These are phyloP conservation scores for Caenorhabditis sp. DNA, from an alignment of 2,888 invertebrate genomes.

Conservation along the genomic window DNA sequence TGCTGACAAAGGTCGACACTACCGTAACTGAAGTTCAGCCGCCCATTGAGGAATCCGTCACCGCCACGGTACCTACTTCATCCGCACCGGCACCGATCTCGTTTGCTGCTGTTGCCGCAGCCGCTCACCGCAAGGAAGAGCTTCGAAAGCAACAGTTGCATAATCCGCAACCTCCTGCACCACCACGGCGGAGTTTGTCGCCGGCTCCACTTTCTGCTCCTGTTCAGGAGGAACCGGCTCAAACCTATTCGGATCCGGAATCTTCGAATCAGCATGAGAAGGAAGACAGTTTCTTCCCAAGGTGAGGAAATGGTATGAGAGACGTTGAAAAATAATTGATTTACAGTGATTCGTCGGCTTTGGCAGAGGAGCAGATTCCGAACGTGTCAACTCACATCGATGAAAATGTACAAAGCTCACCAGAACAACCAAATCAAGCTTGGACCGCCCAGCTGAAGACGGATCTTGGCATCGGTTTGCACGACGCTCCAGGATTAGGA, in stretches of 20 bases:
- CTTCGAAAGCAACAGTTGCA: constrained; percentile 48
- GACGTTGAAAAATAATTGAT: too few species aligned
- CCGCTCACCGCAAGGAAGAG: constrained; percentile 60
- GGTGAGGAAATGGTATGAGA: too few species aligned
- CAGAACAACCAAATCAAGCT: constrained; percentile 54
- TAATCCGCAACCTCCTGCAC: constrained; percentile 31
- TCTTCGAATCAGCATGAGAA: constrained; percentile 36
- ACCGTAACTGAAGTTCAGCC: constrained; percentile 45
- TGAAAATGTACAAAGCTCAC: constrained; percentile 52
- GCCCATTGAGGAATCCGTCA: constrained; percentile 49
- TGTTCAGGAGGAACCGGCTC: constrained; percentile 27
- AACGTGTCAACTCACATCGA: constrained; percentile 50
- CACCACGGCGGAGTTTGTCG: constrained; percentile 46
- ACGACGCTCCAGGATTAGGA: constrained; percentile 20
- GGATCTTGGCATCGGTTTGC: constrained; percentile 70
- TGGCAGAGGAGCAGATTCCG: constrained; percentile 36
- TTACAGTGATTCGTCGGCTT: constrained; percentile 43
- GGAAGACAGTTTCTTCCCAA: constrained; percentile 46
- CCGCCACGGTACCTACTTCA: constrained; percentile 54
- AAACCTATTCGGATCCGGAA: constrained; percentile 34
- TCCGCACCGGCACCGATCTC: constrained; percentile 62
- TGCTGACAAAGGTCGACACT: constrained; percentile 44
- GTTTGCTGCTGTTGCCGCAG: constrained; percentile 67
- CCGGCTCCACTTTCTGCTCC: constrained; percentile 39
- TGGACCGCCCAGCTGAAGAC: constrained; percentile 72